Conservation (phyloP, 1,140 invertebrate genomes). For the Ceratoteleas bidentatus region DNA sequence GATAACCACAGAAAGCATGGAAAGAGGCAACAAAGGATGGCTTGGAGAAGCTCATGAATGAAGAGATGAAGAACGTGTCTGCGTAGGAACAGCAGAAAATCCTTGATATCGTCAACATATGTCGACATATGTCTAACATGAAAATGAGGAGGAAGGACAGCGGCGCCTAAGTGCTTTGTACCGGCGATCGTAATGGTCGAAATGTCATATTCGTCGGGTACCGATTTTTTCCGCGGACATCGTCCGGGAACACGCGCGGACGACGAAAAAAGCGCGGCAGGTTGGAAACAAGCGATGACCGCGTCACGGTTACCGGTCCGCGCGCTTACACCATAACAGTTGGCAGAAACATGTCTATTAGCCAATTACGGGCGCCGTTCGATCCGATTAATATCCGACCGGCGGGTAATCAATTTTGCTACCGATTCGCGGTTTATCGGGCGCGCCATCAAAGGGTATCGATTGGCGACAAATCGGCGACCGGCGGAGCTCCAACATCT, state of each 20-base stretch:
- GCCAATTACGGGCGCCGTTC: constrained; percentile 11
- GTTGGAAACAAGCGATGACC: constrained; percentile 12
- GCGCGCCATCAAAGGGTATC: not conserved
- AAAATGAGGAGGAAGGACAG: constrained; percentile 62
- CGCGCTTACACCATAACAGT: constrained; percentile 29
- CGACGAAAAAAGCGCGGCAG: constrained; percentile 1
- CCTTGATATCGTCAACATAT: constrained; percentile 86
- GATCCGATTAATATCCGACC: constrained; percentile 26
- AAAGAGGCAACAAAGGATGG: constrained; percentile 80
- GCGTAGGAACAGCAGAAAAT: constrained; percentile 86
- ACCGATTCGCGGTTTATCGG: constrained; percentile 6
- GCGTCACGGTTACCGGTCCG: constrained; percentile 23
- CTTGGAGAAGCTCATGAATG: constrained; percentile 80
- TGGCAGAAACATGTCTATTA: constrained; percentile 26
- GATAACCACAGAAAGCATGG: constrained; percentile 80
- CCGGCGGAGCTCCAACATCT: constrained; percentile 28
- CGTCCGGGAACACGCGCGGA: not conserved
- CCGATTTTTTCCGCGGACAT: not conserved
- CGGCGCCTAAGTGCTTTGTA: constrained; percentile 47
- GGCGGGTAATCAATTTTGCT: constrained; percentile 9
- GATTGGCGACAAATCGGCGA: not conserved
- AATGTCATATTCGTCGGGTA: constrained; percentile 50
- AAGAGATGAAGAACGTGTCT: constrained; percentile 80
- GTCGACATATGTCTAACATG: too few species aligned
- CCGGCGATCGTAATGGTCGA: constrained; percentile 51